Evolutionary conservation across 2,888 invertebrate genomes (phyloP).

Genomic region (Heteromurus nitidus): DNA sequence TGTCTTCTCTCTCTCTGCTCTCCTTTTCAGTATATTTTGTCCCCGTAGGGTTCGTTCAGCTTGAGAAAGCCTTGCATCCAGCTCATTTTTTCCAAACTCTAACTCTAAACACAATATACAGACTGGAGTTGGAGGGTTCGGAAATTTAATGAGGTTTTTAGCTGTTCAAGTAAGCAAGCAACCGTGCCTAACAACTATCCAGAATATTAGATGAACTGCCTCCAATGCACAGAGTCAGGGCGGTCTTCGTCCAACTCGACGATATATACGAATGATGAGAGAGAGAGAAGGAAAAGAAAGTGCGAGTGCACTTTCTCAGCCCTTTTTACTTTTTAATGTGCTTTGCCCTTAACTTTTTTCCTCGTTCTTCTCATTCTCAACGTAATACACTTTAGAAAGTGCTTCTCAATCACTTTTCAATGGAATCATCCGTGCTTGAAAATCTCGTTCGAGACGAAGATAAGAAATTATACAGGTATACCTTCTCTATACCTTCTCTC

Average conservation of each 20-base stretch:
- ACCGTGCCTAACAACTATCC: neutral
- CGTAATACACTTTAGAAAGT: neutral
- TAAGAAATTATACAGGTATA: too few relatives aligned
- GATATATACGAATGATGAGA: neutral
- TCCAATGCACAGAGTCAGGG: too few relatives aligned
- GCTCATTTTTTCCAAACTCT: too few relatives aligned
- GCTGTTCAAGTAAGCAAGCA: conserved; percentile 22
- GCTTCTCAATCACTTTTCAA: neutral
- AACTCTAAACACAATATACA: neutral
- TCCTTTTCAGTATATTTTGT: neutral
- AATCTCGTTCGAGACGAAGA: too few relatives aligned
- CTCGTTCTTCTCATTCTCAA: neutral
- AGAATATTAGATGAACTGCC: neutral
- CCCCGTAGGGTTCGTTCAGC: conserved; percentile 2
- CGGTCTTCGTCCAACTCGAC: too few relatives aligned
- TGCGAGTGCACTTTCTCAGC: neutral
- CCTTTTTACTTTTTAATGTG: neutral
- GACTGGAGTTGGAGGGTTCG: neutral
- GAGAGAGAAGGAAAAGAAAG: neutral
- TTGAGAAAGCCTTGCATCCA: neutral
- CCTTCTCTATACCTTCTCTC: too few relatives aligned
- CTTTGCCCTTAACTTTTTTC: neutral
- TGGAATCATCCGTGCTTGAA: neutral
- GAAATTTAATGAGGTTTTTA: conserved; percentile 35
- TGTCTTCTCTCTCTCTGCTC: conserved; percentile 20